These are phyloP conservation scores for Chelonus formosanus DNA, from an alignment of 2,888 invertebrate species.

Conservation along the genomic window DNA sequence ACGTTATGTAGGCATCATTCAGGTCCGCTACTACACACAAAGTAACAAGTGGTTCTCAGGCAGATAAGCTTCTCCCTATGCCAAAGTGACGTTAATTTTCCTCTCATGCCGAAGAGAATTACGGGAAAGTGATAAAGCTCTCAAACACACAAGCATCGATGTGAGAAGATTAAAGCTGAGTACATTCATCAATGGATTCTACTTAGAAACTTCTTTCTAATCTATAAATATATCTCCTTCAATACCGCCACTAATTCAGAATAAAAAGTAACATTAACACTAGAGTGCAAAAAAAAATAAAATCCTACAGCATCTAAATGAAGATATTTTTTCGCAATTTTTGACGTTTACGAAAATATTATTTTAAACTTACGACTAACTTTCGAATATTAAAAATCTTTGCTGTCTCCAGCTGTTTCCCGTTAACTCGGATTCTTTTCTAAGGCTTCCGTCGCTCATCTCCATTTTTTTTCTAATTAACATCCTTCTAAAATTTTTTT, in stretches of 20 bases:
- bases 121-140: conserved; percentile 38
- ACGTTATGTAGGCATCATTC: conserved; percentile 1
- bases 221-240: too few species aligned
- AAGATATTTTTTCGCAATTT: background rate
- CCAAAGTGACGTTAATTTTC: conserved; percentile 27
- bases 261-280: too few species aligned
- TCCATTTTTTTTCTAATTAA: conserved; percentile 39
- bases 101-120: conserved; percentile 30
- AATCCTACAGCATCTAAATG: background rate
- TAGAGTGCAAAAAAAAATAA: background rate
- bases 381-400: too few species aligned
- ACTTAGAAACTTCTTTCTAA: too few species aligned
- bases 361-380: background rate
- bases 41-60: conserved; percentile 47
- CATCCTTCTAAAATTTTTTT: conserved; percentile 11
- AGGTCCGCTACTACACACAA: background rate
- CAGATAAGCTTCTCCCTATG: conserved; percentile 39
- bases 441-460: conserved; percentile 24
- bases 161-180: too few species aligned
- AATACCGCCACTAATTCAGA: too few species aligned
- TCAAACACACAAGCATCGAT: background rate
- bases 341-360: background rate
- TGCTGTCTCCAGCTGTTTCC: conserved; percentile 38
- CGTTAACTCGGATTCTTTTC: conserved; percentile 35
- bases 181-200: too few species aligned